Percentiles rank a stretch among this genome's conserved stretches.
Evolutionary conservation across 2,888 invertebrate species (phyloP).

Genomic region (Acrobasis suavella): DNA sequence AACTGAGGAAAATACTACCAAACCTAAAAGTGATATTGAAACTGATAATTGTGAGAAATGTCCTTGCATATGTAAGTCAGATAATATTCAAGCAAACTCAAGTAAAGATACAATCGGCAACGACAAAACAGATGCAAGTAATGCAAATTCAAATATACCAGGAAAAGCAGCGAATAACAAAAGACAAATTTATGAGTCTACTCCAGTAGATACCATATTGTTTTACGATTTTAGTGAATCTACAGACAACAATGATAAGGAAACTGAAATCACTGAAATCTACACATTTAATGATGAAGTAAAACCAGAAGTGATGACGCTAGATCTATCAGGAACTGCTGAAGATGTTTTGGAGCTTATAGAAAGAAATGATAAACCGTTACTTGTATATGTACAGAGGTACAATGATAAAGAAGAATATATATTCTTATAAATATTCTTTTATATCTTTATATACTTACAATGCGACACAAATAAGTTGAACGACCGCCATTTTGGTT

Average conservation of each 20-base stretch:
- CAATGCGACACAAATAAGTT: too few species aligned
- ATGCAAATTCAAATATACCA: not conserved
- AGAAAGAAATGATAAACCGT: not conserved
- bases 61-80: not conserved
- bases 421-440: not conserved
- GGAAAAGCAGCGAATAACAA: not conserved
- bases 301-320: conserved; percentile 6
- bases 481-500: too few species aligned
- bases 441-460: not conserved
- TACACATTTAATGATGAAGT: not conserved
- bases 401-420: not conserved
- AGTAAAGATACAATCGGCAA: not conserved
- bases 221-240: not conserved
- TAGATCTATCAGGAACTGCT: not conserved
- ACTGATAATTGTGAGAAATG: not conserved
- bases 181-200: not conserved
- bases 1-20: not conserved
- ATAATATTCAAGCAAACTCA: not conserved
- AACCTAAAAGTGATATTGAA: not conserved
- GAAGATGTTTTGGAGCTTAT: not conserved
- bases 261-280: not conserved
- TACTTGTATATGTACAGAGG: conserved; percentile 13
- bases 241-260: not conserved
- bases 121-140: not conserved
- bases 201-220: conserved; percentile 1